Base-by-base conservation (phyloP, 2,888 invertebrate species). In the Volucella zonaria region DNA sequence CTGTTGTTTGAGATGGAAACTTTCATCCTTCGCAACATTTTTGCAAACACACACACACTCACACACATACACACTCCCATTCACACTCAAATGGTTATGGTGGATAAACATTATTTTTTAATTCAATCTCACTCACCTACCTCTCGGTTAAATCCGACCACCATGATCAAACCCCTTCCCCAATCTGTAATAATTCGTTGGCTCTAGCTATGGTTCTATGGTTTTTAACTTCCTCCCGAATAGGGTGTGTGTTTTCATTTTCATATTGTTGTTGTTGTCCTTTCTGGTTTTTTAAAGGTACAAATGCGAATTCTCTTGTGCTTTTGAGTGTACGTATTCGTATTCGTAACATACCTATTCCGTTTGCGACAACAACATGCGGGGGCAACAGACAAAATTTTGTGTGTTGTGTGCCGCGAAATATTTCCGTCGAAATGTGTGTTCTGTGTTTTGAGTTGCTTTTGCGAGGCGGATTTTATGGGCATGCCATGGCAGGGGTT, bases 31-130 rank as follows among this genome's bases (percentile, higher is more conserved):
- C 74, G 70, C 61, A 79, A 79, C 66, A 78, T 74, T 59, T 78
- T 58, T 74, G 66, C 67, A 73, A 62, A 64, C 49, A 14, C 62
- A 56, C 47, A 49, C 77, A 15, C 15, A 43, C 43, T 31, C 43
- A 49, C 14, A 47, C n/a, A 23, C 40, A 51, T 31, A 31, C 2
- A 6, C 31, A 31, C 31, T 31, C 31, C 6, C 54, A 64, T 38
- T 64, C 42, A 45, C 40, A 66, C 74, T 31, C 14, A 18, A 54
- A 23, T 12, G 38, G 12, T 10, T 14, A 42, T n/a, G 49, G 10
- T 23, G 75, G 80, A 75, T 79, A 75, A 80, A 80, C 75, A 83
- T 83, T 80, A 80, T 83, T 83, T 83, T 83, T 83, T 83, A 83
- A 83, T 83, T 83, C 80, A 80, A 83, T 83, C 76, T 83, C 68